A percentile compares a stretch with the other conserved stretches of the same genome.
Conservation (phyloP, 2,888 invertebrate genomes). For the Xestia c-nigrum region DNA sequence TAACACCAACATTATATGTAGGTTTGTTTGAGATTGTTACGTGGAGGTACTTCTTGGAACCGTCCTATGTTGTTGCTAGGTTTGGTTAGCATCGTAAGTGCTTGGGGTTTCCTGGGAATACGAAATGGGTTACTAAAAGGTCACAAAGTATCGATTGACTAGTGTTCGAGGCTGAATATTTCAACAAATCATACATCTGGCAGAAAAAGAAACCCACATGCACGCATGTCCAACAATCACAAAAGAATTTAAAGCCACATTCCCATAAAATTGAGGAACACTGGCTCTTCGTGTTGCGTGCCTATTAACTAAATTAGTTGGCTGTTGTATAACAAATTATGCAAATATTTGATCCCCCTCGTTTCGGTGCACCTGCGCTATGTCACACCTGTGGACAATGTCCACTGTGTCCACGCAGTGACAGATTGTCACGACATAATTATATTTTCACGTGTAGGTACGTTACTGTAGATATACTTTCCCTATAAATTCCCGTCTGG, state of each 20-base stretch:
- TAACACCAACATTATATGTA: constrained; percentile 41
- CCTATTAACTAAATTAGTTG: constrained; percentile 61
- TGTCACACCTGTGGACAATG: constrained; percentile 62
- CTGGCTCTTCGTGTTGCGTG: constrained; percentile 45
- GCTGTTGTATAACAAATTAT: constrained; percentile 62
- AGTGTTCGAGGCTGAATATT: not conserved
- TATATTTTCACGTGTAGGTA: constrained; percentile 5
- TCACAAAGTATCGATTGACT: not conserved
- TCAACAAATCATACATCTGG: constrained; percentile 7
- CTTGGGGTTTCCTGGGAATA: not conserved
- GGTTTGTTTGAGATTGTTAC: constrained; percentile 8
- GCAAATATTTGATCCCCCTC: constrained; percentile 60
- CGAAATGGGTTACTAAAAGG: not conserved
- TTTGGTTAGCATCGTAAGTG: not conserved
- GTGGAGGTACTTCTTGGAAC: constrained; percentile 10
- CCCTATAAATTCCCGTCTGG: constrained; percentile 11
- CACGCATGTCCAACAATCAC: constrained; percentile 25
- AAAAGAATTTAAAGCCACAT: constrained; percentile 36
- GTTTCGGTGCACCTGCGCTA: constrained; percentile 58
- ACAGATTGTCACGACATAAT: constrained; percentile 50
- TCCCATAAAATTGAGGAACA: constrained; percentile 37
- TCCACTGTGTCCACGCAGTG: constrained; percentile 21
- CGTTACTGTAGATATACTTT: not conserved
- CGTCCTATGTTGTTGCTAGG: constrained; percentile 15
- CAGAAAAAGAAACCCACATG: not conserved